These are phyloP conservation scores for Ridgeia piscesae DNA, from an alignment of 1,140 invertebrate genomes.

Conservation along the genomic window DNA sequence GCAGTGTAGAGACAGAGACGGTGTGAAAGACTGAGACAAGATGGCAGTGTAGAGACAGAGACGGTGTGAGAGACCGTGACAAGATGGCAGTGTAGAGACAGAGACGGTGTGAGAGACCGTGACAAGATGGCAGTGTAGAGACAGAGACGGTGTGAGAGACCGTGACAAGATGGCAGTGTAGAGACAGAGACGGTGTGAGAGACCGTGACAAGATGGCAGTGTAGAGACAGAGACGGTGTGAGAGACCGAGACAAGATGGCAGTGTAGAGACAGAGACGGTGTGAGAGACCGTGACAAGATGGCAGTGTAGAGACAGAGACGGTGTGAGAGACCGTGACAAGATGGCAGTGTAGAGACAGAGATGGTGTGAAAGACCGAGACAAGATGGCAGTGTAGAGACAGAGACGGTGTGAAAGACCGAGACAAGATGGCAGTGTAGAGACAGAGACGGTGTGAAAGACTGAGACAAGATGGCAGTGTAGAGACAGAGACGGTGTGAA, in stretches of 20 bases:
- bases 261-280: too few relatives aligned
- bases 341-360: constrained; percentile 57
- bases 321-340: not conserved
- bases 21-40: not conserved
- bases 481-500: too few relatives aligned
- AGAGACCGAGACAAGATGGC: not conserved
- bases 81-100: constrained; percentile 54
- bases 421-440: constrained; percentile 50
- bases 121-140: constrained; percentile 51
- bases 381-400: constrained; percentile 53
- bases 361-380: not conserved
- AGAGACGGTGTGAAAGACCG: not conserved
- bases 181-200: too few relatives aligned
- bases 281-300: not conserved
- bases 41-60: constrained; percentile 58
- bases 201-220: not conserved
- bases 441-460: not conserved
- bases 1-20: too few relatives aligned
- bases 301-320: too few relatives aligned
- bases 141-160: not conserved
- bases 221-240: too few relatives aligned
- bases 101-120: not conserved
- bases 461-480: not conserved
- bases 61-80: not conserved
- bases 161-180: constrained; percentile 48